Evolutionary conservation across 2,797 vertebrate species (phyloP), one percentile per base, ranked within the genome.

Genomic region (Notolepis coatsorum): DNA sequence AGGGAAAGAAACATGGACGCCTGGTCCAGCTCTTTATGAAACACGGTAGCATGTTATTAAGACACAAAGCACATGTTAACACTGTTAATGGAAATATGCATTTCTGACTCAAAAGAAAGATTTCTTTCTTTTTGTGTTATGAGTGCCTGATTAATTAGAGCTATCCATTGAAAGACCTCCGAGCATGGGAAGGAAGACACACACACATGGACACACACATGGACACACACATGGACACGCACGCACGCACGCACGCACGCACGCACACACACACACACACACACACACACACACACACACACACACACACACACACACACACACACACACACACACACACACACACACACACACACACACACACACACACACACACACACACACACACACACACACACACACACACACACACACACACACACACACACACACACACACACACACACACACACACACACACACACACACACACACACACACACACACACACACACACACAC

Each of bases 91-190:
- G 17, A 57, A 60, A 61, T 4, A 25, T 0, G 56, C 18, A 52
- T 47, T 9, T 31, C 43, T 12, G 9, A 7, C 31, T 7, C 31
- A 37, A 55, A 58, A 38, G 18, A 50, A 45, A 50, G 4, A 43
- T 39, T 50, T 61, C 51, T 58, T 23, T 24, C 25, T n/a, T 33
- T 45, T 27, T 70, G 47, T 38, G 23, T 13, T 20, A 38, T 4
- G 21, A 62, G 39, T 27, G 41, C 3, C 45, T 80, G 61, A 82
- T 82, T 84, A 88, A 84, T 88, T 79, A 83, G 65, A 61, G 54
- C 73, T 75, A 85, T 88, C 75, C 70, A 69, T 77, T 61, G 77
- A 66, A 73, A 79, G 73, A 81, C 79, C 77, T 83, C 78, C 68
- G 69, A 72, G 65, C 74, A 31, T 46, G 61, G 48, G 85, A 59